These are phyloP conservation scores for Silurus lanzhouensis DNA, from an alignment of 2,797 vertebrate genomes.

Conservation along the genomic window DNA sequence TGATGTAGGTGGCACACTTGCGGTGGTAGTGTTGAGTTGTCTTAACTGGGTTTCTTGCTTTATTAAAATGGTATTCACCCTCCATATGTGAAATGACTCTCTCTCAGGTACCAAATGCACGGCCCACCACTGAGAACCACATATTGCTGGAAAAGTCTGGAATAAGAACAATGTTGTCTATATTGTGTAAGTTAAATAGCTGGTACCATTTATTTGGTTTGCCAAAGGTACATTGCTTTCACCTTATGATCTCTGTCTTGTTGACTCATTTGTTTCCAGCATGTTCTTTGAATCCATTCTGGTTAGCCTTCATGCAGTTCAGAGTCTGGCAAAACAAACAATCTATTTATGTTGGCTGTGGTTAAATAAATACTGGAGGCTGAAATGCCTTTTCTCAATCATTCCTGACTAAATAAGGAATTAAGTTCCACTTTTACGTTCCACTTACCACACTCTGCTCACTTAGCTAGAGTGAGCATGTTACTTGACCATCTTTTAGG, in stretches of 20 bases:
- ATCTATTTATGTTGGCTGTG: constrained; percentile 43
- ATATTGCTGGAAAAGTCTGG: too few species aligned
- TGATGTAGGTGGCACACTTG: too few species aligned
- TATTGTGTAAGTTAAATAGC: background rate
- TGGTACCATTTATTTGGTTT: background rate
- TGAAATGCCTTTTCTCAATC: constrained; percentile 27
- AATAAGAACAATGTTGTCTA: too few species aligned
- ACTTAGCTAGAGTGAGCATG: constrained; percentile 56
- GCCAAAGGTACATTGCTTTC: background rate
- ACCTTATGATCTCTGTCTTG: constrained; percentile 1
- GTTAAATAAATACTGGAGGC: constrained; percentile 25
- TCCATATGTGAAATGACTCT: too few species aligned
- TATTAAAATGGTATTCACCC: too few species aligned
- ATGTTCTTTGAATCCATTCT: constrained; percentile 32
- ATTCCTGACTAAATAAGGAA: constrained; percentile 47
- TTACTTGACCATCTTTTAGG: constrained; percentile 71
- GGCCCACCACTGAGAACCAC: too few species aligned
- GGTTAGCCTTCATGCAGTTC: constrained; percentile 21
- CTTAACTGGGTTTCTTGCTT: too few species aligned
- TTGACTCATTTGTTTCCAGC: constrained; percentile 12
- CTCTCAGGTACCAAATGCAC: too few species aligned
- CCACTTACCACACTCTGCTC: constrained; percentile 3
- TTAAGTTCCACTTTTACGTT: constrained; percentile 34
- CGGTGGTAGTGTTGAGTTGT: too few species aligned
- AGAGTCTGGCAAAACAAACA: constrained; percentile 29